A percentile compares a stretch with the other conserved stretches of the same genome.
Conservation (phyloP, 2,113 vertebrate genomes). For the Aythya baeri region DNA sequence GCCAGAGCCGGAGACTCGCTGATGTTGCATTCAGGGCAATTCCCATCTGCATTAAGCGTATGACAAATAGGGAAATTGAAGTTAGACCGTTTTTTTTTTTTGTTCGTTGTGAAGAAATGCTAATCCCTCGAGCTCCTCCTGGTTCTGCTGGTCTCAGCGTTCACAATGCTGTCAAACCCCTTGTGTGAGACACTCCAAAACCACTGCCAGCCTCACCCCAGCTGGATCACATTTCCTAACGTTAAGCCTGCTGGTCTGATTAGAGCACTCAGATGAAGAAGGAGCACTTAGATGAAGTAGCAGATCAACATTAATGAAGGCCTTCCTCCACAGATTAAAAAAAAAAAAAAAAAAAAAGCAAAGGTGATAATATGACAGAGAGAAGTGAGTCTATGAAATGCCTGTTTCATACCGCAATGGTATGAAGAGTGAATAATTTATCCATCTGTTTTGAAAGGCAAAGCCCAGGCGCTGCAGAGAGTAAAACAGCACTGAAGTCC, state of each 20-base stretch:
- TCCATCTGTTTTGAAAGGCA: slow-evolving; percentile 31
- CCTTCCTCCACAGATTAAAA: background rate
- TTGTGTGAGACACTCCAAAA: background rate
- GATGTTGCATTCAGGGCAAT: background rate
- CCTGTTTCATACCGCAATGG: background rate
- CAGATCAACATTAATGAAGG: slow-evolving; percentile 7
- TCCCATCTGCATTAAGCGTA: background rate
- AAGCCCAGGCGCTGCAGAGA: background rate
- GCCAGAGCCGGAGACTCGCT: background rate
- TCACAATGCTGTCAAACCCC: background rate
- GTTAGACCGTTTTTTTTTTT: background rate
- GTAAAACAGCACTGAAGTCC: slow-evolving; percentile 5
- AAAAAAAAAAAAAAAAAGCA: background rate
- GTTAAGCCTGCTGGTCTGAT: background rate
- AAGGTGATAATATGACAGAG: slow-evolving; percentile 24
- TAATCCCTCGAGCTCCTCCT: background rate
- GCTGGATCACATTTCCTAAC: background rate
- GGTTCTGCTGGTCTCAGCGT: slow-evolving; percentile 14
- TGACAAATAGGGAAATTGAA: background rate
- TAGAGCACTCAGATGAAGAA: background rate
- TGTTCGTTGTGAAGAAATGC: background rate
- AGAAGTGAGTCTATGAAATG: slow-evolving; percentile 1
- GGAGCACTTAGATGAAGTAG: background rate
- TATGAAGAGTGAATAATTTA: slow-evolving; percentile 54
- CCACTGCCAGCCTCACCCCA: background rate